A percentile compares a stretch with the other conserved stretches of the same genome.
Evolutionary conservation across 2,888 invertebrate species (phyloP).

Genomic region (Neoscelio sp.): DNA sequence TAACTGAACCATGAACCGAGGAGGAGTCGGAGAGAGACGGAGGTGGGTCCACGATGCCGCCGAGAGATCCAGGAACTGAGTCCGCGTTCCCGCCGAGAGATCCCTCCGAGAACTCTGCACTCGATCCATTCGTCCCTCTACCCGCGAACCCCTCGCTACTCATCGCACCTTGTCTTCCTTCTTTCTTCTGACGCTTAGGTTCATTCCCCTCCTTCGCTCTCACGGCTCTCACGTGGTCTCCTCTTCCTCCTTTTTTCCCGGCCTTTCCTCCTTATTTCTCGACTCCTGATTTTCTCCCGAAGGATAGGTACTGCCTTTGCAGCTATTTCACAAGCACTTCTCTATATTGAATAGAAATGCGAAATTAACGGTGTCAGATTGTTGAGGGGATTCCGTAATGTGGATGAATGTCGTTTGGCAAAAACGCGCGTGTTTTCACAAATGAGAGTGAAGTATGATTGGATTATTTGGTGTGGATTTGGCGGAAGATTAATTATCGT

Average conservation of each 20-base stretch:
- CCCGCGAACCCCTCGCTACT: constrained; percentile 51
- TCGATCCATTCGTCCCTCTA: too few species aligned
- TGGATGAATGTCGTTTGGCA: too few species aligned
- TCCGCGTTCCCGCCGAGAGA: constrained; percentile 71
- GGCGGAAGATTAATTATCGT: too few species aligned
- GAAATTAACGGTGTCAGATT: constrained; percentile 18
- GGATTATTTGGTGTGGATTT: too few species aligned
- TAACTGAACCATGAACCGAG: constrained; percentile 77
- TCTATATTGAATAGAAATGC: constrained; percentile 13
- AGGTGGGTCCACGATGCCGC: constrained; percentile 64
- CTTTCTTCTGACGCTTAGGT: constrained; percentile 39
- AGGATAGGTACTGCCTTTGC: not conserved
- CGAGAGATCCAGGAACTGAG: constrained; percentile 74
- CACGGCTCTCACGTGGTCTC: constrained; percentile 54
- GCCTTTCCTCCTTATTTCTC: not conserved
- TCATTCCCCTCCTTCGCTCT: constrained; percentile 20
- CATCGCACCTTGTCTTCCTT: constrained; percentile 25
- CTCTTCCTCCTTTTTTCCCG: constrained; percentile 26
- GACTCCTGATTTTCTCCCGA: not conserved
- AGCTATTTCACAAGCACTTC: not conserved
- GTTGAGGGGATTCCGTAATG: constrained; percentile 5
- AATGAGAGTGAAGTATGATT: too few species aligned
- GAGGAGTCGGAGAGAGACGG: constrained; percentile 44
- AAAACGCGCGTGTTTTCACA: too few species aligned
- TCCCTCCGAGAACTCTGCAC: constrained; percentile 66